phyloP scores from a whole-genome alignment of 2,113 vertebrate genomes.

The Pangasianodon gigas region DNA sequence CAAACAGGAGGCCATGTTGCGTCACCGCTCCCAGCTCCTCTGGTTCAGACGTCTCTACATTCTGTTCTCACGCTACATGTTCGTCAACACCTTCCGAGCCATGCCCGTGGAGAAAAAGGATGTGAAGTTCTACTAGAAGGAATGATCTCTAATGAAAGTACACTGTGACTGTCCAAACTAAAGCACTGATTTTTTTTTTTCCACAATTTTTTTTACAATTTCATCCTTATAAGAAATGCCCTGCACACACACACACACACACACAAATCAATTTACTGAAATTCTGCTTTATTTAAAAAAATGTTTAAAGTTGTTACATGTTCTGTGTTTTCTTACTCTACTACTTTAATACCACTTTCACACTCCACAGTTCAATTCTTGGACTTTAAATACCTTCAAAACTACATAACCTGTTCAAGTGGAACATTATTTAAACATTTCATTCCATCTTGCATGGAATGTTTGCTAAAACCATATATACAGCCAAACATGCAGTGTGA shows the following conservation, averaged over 20 bases:
- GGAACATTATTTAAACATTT: background rate
- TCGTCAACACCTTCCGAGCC: slow-evolving; percentile 83
- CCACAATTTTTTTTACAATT: background rate
- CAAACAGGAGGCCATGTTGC: slow-evolving; percentile 85
- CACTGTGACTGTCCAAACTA: slow-evolving; percentile 14
- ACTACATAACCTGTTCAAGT: background rate
- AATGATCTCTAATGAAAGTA: background rate
- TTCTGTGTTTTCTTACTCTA: background rate
- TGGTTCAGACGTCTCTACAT: slow-evolving; percentile 91
- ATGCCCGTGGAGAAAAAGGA: slow-evolving; percentile 67
- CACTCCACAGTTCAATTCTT: background rate
- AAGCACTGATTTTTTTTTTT: background rate
- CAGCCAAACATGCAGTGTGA: background rate
- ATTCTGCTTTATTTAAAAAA: background rate
- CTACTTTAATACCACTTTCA: background rate
- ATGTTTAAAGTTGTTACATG: background rate
- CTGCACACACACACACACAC: background rate
- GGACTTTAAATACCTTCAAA: background rate
- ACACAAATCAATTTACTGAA: background rate
- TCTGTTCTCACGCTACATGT: slow-evolving; percentile 88
- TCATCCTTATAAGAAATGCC: background rate
- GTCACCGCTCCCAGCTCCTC: slow-evolving; percentile 86
- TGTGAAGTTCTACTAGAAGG: slow-evolving; percentile 69
- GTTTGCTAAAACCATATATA: background rate
- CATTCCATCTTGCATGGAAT: background rate